Conservation (phyloP, 1,140 invertebrate species). For the Plectrocnemia conspersa region DNA sequence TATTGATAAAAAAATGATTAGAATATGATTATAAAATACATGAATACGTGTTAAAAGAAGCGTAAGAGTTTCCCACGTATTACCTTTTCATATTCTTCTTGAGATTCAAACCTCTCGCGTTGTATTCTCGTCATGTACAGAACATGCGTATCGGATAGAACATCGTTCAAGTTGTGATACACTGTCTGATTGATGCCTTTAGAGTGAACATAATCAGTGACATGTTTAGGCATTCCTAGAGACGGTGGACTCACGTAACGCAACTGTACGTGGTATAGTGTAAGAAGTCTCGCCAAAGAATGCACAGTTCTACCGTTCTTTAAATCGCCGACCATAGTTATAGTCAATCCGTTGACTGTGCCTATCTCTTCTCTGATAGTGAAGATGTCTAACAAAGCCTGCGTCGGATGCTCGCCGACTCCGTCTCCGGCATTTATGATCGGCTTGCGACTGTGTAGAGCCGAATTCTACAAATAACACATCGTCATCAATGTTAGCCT, state of each 20-base stretch:
- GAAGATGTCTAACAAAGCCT: constrained; percentile 95
- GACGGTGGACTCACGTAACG: constrained; percentile 83
- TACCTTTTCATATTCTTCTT: constrained; percentile 85
- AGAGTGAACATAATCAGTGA: constrained; percentile 71
- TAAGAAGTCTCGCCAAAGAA: constrained; percentile 87
- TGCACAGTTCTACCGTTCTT: constrained; percentile 98
- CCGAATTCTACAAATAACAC: constrained; percentile 66
- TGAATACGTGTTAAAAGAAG: constrained; percentile 20
- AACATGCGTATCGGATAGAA: constrained; percentile 90
- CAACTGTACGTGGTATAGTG: constrained; percentile 83
- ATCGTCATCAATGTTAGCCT: too few relatives aligned
- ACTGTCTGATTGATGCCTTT: constrained; percentile 78
- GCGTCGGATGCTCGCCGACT: constrained; percentile 96
- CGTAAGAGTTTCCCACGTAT: constrained; percentile 27
- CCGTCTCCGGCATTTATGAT: constrained; percentile 98
- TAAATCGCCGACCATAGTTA: constrained; percentile 92
- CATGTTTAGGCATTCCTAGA: constrained; percentile 86
- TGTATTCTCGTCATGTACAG: constrained; percentile 98
- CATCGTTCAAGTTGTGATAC: constrained; percentile 71
- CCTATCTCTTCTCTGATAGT: constrained; percentile 98
- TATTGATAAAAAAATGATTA: constrained; percentile 45
- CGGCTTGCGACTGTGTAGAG: constrained; percentile 77
- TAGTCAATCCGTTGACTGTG: constrained; percentile 92
- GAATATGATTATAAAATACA: constrained; percentile 24
- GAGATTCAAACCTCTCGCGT: constrained; percentile 80